Percentiles rank a stretch among this genome's conserved stretches.
These are phyloP conservation scores for Chiloscyllium plagiosum DNA, from an alignment of 2,113 vertebrate species.

Conservation along the genomic window DNA sequence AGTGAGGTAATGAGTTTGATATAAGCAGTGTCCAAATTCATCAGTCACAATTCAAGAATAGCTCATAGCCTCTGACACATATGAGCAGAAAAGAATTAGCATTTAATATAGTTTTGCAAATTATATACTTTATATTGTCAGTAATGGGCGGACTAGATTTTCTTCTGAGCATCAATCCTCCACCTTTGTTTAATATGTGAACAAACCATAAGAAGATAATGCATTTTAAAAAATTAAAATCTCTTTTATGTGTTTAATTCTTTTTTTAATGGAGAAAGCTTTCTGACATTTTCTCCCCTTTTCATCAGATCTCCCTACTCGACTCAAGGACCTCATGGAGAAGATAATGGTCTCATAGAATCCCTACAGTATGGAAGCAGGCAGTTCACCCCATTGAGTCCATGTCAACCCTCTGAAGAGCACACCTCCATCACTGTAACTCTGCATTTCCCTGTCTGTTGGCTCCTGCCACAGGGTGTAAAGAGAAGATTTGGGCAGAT, in stretches of 20 bases:
- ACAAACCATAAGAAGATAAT: not conserved
- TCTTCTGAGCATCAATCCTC: not conserved
- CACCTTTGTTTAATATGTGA: not conserved
- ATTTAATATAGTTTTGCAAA: conserved; percentile 19
- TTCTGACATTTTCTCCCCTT: not conserved
- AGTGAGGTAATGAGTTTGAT: conserved; percentile 26
- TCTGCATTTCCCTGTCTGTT: too few species aligned
- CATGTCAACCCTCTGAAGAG: too few species aligned
- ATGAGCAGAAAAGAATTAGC: conserved; percentile 1
- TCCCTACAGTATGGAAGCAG: too few species aligned
- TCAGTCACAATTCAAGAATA: conserved; percentile 1
- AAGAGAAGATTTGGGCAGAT: not conserved
- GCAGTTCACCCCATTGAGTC: too few species aligned
- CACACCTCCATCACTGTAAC: too few species aligned
- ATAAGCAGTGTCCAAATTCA: not conserved
- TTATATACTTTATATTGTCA: conserved; percentile 10
- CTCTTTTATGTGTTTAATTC: not conserved
- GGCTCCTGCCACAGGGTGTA: not conserved
- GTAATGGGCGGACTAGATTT: not conserved
- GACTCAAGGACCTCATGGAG: not conserved
- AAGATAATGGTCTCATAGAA: too few species aligned
- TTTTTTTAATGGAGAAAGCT: not conserved
- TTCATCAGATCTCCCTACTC: not conserved
- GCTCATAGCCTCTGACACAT: conserved; percentile 8
- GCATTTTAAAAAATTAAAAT: not conserved